Base-by-base conservation (phyloP, 1,140 invertebrate genomes). In the Zaprionus lachaisei region DNA sequence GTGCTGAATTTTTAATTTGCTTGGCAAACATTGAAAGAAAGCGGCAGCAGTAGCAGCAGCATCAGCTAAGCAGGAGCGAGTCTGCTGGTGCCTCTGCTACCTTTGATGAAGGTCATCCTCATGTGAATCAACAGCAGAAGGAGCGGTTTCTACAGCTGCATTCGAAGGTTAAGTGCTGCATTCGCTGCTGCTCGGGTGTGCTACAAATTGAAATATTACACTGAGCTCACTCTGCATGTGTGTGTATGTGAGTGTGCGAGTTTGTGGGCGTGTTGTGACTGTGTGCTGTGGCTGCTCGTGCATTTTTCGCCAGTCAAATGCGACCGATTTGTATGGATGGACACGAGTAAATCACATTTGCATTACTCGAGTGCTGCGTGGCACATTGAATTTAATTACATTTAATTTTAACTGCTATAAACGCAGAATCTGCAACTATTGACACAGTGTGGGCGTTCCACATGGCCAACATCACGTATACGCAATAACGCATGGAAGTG, bases 1-100 rank as follows among this genome's bases (percentile, higher is more conserved):
- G 58, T 77, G 73, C 73, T 90, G 85, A 90, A 90, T 90, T 85
- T 90, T 90, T 90, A 90, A 90, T 90, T 90, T 90, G 81, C 79
- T 64, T 62, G 67, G 79, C 85, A 89, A 89, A 90, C 81, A 90
- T 58, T 47, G 47, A 41, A 68, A 72, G 62, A 66, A 74, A 70
- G 56, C 61, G 20, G 60, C 15, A 38, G 17, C 41, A 68, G 63
- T n/a, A 66, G 26, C n/a, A 64, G 60, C 44, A 60, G 31, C 47
- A 26, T 26, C 54, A 38, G 64, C 31, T 31, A 14, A 55, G 49
- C 57, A 12, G 24, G 28, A 47, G 69, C 61, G 28, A 57, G 68
- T 60, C 61, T 44, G 49, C 68, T 17, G 20, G 31, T 37, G 5
- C 11, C 66, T 20, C 28, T 51, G 28, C 17, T 51, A 67, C 57